A percentile compares a stretch with the other conserved stretches of the same genome.
Evolutionary conservation across 2,797 vertebrate genomes (phyloP).

Genomic region (Knipowitschia caucasica): DNA sequence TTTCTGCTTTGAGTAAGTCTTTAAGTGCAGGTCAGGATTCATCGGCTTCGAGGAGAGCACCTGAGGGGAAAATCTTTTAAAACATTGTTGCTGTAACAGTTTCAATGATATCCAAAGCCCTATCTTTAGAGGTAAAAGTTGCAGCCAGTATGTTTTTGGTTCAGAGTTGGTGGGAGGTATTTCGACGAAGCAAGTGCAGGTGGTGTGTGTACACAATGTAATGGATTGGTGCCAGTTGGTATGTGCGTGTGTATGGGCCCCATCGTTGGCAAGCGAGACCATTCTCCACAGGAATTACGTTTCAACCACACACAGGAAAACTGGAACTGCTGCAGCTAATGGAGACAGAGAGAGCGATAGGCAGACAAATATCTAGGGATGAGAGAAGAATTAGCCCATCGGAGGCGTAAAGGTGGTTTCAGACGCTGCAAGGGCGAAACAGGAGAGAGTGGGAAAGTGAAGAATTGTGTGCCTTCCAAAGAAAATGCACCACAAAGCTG

Average conservation of each 20-base stretch:
- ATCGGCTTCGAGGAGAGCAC: too few relatives aligned
- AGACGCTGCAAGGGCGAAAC: slow-evolving; percentile 15
- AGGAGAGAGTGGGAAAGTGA: slow-evolving; percentile 17
- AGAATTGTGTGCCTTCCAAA: slow-evolving; percentile 22
- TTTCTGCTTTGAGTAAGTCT: too few relatives aligned
- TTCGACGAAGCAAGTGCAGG: slow-evolving; percentile 45
- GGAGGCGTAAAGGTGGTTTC: slow-evolving; percentile 25
- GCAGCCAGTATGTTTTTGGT: slow-evolving; percentile 18
- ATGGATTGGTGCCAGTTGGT: slow-evolving; percentile 21
- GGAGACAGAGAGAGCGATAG: slow-evolving; percentile 16
- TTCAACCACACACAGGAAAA: slow-evolving; percentile 50
- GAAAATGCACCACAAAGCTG: slow-evolving; percentile 7
- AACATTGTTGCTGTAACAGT: too few relatives aligned
- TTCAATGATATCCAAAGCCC: too few relatives aligned
- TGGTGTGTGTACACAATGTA: slow-evolving; percentile 27
- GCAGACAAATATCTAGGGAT: slow-evolving; percentile 23
- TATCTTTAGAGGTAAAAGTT: not conserved
- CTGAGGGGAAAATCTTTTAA: too few relatives aligned
- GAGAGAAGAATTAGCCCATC: slow-evolving; percentile 24
- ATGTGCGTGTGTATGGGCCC: slow-evolving; percentile 14
- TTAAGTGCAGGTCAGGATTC: too few relatives aligned
- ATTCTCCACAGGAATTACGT: slow-evolving; percentile 43
- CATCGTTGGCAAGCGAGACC: slow-evolving; percentile 20
- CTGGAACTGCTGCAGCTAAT: slow-evolving; percentile 23
- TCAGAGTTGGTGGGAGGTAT: slow-evolving; percentile 24